Evolutionary conservation across 2,797 vertebrate genomes (phyloP).

Genomic region (Cynopterus sphinx): DNA sequence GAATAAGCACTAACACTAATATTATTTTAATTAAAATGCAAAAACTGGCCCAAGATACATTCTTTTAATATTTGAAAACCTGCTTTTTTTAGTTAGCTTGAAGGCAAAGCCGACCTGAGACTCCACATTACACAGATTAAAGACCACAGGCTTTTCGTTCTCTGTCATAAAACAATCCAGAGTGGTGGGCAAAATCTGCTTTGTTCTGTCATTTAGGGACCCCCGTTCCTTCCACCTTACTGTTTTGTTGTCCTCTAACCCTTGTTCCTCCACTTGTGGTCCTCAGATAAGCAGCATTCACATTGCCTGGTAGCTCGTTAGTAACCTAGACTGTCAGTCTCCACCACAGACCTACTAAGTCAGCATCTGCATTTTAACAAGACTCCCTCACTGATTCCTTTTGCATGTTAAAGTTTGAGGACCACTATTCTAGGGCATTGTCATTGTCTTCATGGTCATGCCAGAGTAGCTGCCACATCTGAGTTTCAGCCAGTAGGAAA

Average conservation of each 20-base stretch:
- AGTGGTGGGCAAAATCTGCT: neutral
- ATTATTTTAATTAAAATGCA: neutral
- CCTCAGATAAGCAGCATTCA: neutral
- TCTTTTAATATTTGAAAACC: neutral
- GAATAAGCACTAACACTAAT: neutral
- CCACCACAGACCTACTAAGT: neutral
- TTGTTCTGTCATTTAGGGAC: slow-evolving; percentile 13
- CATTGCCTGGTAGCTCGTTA: neutral
- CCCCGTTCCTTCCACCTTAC: neutral
- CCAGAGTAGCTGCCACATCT: neutral
- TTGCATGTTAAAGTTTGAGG: neutral
- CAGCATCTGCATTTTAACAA: neutral
- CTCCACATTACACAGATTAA: neutral
- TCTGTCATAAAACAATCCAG: neutral
- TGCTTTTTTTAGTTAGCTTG: neutral
- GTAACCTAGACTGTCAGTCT: neutral
- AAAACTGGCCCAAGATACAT: neutral
- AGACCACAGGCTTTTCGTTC: neutral
- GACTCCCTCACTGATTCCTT: neutral
- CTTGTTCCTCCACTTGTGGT: neutral
- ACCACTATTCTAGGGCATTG: neutral
- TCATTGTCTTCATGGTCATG: neutral
- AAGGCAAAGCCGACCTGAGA: neutral
- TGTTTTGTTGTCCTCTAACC: neutral
- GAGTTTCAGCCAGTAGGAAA: neutral